Evolutionary conservation across 2,888 invertebrate genomes (phyloP).

Genomic region (Drosophila macrospina): DNA sequence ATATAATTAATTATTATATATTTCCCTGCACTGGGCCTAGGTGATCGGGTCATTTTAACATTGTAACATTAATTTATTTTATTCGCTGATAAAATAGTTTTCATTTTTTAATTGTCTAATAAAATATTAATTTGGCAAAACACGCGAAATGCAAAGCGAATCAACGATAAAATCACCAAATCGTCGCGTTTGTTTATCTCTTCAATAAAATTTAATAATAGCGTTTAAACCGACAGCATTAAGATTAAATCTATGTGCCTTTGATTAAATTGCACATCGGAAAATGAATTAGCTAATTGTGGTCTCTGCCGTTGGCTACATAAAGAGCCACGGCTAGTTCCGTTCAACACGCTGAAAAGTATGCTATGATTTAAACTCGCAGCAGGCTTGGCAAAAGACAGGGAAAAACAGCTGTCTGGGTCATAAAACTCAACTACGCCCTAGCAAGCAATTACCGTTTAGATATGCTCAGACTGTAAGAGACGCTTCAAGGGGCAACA

Average conservation of each 20-base stretch:
- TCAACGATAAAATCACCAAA: constrained; percentile 2
- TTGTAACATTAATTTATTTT: constrained; percentile 10
- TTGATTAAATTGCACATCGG: constrained; percentile 50
- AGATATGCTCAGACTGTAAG: constrained; percentile 55
- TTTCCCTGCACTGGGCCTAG: too few relatives aligned
- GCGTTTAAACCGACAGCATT: constrained; percentile 43
- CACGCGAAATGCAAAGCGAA: constrained; percentile 10
- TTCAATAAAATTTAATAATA: constrained; percentile 56
- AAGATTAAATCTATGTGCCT: constrained; percentile 51
- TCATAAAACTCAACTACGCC: constrained; percentile 71
- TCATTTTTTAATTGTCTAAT: constrained; percentile 31
- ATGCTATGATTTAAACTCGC: constrained; percentile 59
- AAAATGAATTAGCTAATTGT: constrained; percentile 55
- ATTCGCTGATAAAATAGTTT: constrained; percentile 9
- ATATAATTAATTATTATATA: neutral
- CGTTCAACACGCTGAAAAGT: constrained; percentile 42
- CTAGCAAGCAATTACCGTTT: constrained; percentile 74
- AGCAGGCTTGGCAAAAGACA: neutral
- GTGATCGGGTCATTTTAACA: too few relatives aligned
- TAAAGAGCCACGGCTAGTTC: constrained; percentile 21
- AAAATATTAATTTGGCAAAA: constrained; percentile 35
- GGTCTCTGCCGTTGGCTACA: constrained; percentile 17
- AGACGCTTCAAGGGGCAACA: constrained; percentile 14
- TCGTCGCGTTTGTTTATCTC: constrained; percentile 1
- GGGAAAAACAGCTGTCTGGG: constrained; percentile 68